phyloP scores from a whole-genome alignment of 2,113 vertebrate genomes.

The Hepsetus odoe region DNA sequence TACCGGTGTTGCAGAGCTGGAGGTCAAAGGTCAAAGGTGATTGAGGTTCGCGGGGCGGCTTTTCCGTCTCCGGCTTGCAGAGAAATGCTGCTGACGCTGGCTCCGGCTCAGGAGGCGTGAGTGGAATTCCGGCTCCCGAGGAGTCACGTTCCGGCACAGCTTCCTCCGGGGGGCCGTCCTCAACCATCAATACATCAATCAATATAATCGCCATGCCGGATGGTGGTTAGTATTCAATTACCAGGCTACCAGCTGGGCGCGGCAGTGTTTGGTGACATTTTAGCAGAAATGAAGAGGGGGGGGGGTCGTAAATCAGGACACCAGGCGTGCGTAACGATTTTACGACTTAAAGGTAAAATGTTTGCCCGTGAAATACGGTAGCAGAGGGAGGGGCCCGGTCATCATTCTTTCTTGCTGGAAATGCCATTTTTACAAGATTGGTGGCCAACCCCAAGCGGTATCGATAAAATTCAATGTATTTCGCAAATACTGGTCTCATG shows the following conservation, averaged over 20 bases:
- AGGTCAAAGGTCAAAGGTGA: constrained; percentile 39
- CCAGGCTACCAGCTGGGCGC: constrained; percentile 17
- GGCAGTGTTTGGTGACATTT: constrained; percentile 34
- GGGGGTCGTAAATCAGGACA: neutral
- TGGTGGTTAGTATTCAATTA: constrained; percentile 42
- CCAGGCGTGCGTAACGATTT: neutral
- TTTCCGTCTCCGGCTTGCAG: neutral
- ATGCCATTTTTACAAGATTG: neutral
- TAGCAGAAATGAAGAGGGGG: constrained; percentile 6
- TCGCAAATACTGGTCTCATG: too few relatives aligned
- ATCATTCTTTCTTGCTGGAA: neutral
- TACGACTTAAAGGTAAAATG: constrained; percentile 20
- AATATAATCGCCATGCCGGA: constrained; percentile 38
- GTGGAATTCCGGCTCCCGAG: constrained; percentile 6
- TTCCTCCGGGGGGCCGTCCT: constrained; percentile 5
- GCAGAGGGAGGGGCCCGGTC: neutral
- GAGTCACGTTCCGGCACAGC: neutral
- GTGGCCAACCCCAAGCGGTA: neutral
- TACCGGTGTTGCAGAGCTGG: constrained; percentile 1
- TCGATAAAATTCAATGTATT: neutral
- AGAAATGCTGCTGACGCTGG: constrained; percentile 26
- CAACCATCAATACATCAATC: constrained; percentile 43
- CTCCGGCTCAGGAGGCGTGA: constrained; percentile 33
- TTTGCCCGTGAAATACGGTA: neutral
- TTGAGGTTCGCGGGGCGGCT: constrained; percentile 27